Evolutionary conservation across 1,140 invertebrate genomes (phyloP).

Genomic region (Maconellicoccus hirsutus): DNA sequence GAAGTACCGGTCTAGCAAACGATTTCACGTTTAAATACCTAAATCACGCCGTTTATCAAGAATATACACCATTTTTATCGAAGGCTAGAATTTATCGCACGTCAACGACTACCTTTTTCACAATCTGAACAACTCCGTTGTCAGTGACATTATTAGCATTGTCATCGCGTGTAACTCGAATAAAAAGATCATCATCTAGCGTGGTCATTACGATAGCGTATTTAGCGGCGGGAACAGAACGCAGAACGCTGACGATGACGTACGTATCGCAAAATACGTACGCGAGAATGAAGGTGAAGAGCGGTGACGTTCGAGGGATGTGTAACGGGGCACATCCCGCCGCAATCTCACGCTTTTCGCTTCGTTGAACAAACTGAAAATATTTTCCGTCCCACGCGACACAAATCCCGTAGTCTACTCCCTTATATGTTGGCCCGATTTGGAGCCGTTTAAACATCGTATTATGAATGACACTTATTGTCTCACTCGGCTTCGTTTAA

Average conservation of each 20-base stretch:
- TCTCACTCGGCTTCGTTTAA: conserved; percentile 12
- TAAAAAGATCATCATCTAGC: background rate
- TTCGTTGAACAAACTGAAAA: conserved; percentile 21
- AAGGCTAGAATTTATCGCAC: no score
- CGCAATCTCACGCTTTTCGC: conserved; percentile 21
- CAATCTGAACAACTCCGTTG: background rate
- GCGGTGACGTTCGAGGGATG: background rate
- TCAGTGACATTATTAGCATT: conserved; percentile 17
- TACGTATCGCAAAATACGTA: background rate
- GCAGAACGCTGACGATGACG: conserved; percentile 3
- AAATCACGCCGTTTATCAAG: no score
- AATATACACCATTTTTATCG: no score
- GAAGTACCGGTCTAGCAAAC: no score
- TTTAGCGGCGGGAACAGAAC: background rate
- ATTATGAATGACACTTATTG: conserved; percentile 22
- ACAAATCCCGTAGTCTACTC: conserved; percentile 17
- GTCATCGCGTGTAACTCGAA: background rate
- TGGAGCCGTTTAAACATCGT: conserved; percentile 13
- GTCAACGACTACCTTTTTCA: background rate
- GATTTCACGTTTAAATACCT: no score
- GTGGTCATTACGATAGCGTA: conserved; percentile 14
- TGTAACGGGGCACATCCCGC: conserved; percentile 21
- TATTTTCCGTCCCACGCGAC: conserved; percentile 20
- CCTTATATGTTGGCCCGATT: conserved; percentile 10
- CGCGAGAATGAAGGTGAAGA: background rate